These are phyloP conservation scores for Pammene aurita DNA, from an alignment of 2,888 invertebrate species.

Conservation along the genomic window DNA sequence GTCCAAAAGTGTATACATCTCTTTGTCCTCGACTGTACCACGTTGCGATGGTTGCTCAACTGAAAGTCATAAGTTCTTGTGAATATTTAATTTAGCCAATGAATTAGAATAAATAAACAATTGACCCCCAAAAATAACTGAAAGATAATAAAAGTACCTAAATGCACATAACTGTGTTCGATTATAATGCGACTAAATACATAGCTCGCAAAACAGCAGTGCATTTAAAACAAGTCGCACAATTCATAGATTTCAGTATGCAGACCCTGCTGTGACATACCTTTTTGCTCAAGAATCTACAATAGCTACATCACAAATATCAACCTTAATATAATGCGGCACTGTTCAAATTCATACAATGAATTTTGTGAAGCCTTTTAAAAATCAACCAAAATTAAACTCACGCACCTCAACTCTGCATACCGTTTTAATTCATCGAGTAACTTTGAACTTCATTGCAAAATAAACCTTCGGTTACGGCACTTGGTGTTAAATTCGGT, in stretches of 20 bases:
- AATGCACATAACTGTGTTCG: constrained; percentile 49
- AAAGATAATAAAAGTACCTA: constrained; percentile 67
- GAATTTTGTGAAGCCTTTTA: constrained; percentile 51
- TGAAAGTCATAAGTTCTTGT: not conserved
- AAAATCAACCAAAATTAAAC: constrained; percentile 65
- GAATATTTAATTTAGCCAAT: constrained; percentile 26
- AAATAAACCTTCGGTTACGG: constrained; percentile 48
- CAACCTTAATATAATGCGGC: constrained; percentile 28
- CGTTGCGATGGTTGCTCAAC: too few relatives aligned
- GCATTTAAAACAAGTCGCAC: constrained; percentile 55
- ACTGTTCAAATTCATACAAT: constrained; percentile 43
- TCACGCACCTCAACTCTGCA: constrained; percentile 62
- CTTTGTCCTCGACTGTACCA: too few relatives aligned
- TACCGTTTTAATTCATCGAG: constrained; percentile 72
- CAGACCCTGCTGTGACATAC: constrained; percentile 57
- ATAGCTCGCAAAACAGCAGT: constrained; percentile 47
- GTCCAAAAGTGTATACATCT: too few relatives aligned
- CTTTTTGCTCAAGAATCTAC: constrained; percentile 52
- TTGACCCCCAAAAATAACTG: constrained; percentile 41
- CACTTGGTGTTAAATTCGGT: not conserved
- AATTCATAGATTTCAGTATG: constrained; percentile 50
- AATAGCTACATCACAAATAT: constrained; percentile 44
- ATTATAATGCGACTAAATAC: constrained; percentile 37
- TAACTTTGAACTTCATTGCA: constrained; percentile 50
- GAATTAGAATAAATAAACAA: constrained; percentile 45